These are phyloP conservation scores for Sitobion miscanthi DNA, from an alignment of 1,140 invertebrate genomes.

Conservation along the genomic window DNA sequence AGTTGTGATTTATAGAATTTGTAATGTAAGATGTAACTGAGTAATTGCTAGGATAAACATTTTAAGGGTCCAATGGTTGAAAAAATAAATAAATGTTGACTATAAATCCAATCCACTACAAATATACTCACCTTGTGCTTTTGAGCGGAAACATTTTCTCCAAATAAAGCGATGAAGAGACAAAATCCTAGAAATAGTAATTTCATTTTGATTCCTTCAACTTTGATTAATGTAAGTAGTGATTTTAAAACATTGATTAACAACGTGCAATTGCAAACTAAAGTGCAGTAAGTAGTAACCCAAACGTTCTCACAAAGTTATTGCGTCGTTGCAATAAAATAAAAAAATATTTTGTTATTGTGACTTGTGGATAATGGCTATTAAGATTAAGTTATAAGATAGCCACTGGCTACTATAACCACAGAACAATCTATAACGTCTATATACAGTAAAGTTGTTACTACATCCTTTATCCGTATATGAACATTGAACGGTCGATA, in stretches of 20 bases:
- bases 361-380: neutral
- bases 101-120: neutral
- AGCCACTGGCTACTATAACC: neutral
- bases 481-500: neutral
- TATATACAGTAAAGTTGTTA: neutral
- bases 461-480: neutral
- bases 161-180: neutral
- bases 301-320: neutral
- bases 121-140: neutral
- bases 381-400: neutral
- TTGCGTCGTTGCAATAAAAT: neutral
- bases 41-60: neutral
- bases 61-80: neutral
- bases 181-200: neutral
- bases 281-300: neutral
- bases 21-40: neutral
- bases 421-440: neutral
- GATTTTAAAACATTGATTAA: neutral
- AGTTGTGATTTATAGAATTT: no score
- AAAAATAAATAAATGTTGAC: neutral
- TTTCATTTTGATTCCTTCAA: slow-evolving; percentile 12
- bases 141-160: neutral
- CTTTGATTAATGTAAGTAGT: neutral
- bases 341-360: neutral
- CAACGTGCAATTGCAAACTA: neutral